Base-by-base conservation (phyloP, 1,140 invertebrate genomes). In the Hermatobates lingyangjiaoensis region DNA sequence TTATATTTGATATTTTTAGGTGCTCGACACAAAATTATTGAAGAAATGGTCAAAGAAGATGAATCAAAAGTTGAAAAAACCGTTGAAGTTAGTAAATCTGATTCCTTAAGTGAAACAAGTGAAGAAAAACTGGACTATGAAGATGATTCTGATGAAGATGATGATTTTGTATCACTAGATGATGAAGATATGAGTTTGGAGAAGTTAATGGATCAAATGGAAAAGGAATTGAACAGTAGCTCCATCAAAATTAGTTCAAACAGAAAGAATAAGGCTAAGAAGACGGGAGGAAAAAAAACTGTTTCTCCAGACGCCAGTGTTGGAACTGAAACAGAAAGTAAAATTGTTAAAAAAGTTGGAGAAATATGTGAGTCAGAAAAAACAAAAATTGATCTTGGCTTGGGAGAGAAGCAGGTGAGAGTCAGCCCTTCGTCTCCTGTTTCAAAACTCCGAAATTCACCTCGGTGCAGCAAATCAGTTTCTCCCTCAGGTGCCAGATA, bases 131-230 rank as follows among this genome's bases (percentile, higher is more conserved):
- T 40, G 5, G 53, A 60, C 14, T 51, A 44, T 47, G 52, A 53
- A n/a, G 23, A n/a, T 14, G 45, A 47, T 4, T 42, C 46, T 5
- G 45, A 48, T 14, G 46, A 53, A 14, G 52, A 28, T 21, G 24
- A 42, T 24, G 49, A 54, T 24, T 20, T 20, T 26, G 24, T 54
- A 14, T 10, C 66, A 63, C 62, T 66, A 7, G 65, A 67, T 52
- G 61, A 64, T n/a, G 65, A 66, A 46, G 66, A 68, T 44, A 64
- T 66, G 52, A 67, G 65, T 51, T 54, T 68, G 4, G 66, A 68
- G 26, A 61, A 65, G 2, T 52, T 68, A 7, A 67, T 69, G 60
- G 61, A 69, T 26, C 64, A 68, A 42, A 67, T 69, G 65, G 66
- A 68, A n/a, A 54, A 60, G 23, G 66, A 67, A 46, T 65, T 66